Evolutionary conservation across 2,113 vertebrate genomes (phyloP).

Genomic region (Melanostigma gelatinosum): DNA sequence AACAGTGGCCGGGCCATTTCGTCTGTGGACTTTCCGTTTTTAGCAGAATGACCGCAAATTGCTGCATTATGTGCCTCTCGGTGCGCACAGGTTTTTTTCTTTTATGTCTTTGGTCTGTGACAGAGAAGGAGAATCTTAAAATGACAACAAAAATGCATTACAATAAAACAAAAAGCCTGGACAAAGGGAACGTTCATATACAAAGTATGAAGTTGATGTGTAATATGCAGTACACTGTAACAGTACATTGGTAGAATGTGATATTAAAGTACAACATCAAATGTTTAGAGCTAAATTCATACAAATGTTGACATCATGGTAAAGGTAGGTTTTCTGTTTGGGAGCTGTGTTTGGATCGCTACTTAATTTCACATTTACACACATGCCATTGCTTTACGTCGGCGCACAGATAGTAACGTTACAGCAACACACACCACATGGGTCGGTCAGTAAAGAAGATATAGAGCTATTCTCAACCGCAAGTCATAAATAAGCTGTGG

Average conservation of each 20-base stretch:
- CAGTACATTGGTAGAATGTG: background rate
- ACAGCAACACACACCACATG: too few relatives aligned
- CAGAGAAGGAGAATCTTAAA: constrained; percentile 52
- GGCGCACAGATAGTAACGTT: too few relatives aligned
- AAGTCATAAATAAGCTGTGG: too few relatives aligned
- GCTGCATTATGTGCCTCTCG: constrained; percentile 62
- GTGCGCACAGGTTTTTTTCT: constrained; percentile 42
- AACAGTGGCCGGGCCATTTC: constrained; percentile 47
- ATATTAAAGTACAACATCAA: background rate
- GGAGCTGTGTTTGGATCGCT: background rate
- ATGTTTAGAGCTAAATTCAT: background rate
- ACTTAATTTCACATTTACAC: background rate
- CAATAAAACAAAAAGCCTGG: background rate
- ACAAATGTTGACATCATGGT: background rate
- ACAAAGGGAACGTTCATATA: background rate
- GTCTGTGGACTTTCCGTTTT: constrained; percentile 71
- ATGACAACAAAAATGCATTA: constrained; percentile 44
- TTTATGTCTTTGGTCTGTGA: constrained; percentile 26
- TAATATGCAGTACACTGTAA: background rate
- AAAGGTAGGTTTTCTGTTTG: background rate
- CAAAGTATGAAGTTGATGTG: background rate
- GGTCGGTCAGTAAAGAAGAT: too few relatives aligned
- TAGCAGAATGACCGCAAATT: constrained; percentile 74
- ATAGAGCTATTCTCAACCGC: too few relatives aligned
- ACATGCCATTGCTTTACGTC: too few relatives aligned